Conservation (phyloP, 1,140 invertebrate species). For the Galleria mellonella region DNA sequence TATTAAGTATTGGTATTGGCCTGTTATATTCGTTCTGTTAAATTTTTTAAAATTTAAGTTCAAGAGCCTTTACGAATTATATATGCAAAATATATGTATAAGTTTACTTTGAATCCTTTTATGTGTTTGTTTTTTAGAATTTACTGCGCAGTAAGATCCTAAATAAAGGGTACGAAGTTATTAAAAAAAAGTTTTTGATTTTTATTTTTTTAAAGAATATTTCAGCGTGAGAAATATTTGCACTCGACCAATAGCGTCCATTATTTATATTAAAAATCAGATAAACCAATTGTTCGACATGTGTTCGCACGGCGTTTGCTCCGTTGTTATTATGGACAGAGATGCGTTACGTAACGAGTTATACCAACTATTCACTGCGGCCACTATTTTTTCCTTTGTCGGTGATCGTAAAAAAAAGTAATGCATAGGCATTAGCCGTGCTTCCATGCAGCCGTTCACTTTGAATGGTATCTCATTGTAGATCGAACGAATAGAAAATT, state of each 20-base stretch:
- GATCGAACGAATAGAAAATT: conserved; percentile 42
- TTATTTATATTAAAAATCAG: conserved; percentile 25
- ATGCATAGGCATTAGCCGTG: conserved; percentile 37
- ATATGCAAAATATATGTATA: too few relatives aligned
- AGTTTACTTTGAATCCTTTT: too few relatives aligned
- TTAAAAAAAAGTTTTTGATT: too few relatives aligned
- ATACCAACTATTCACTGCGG: conserved; percentile 6
- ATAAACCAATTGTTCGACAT: conserved; percentile 21
- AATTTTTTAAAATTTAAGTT: too few relatives aligned
- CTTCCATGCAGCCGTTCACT: conserved; percentile 34
- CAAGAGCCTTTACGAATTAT: too few relatives aligned
- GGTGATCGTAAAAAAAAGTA: conserved; percentile 30
- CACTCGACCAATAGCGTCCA: not conserved
- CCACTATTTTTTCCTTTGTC: conserved; percentile 19
- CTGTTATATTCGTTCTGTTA: too few relatives aligned
- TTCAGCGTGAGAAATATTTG: conserved; percentile 10
- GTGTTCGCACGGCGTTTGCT: conserved; percentile 11
- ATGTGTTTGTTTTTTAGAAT: too few relatives aligned
- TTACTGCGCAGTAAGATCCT: too few relatives aligned
- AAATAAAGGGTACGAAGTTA: too few relatives aligned
- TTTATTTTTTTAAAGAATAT: too few relatives aligned
- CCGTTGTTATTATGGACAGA: too few relatives aligned
- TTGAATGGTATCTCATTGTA: conserved; percentile 34
- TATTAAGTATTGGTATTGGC: too few relatives aligned
- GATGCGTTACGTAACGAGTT: conserved; percentile 16